phyloP scores from a whole-genome alignment of 2,888 invertebrate species.

The Chymomyza amoena region DNA sequence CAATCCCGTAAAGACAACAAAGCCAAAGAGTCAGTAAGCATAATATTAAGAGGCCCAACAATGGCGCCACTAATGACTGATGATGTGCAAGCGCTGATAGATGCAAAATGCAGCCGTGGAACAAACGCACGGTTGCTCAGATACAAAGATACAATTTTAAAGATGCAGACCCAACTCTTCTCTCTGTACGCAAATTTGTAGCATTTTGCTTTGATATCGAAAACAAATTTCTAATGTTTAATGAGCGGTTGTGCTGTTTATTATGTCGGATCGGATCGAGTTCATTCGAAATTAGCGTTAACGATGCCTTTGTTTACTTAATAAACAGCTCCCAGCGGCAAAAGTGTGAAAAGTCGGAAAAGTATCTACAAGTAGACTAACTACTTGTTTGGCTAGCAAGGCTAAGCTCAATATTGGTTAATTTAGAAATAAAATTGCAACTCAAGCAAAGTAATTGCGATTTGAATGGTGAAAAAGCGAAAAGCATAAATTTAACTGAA shows the following conservation, averaged over 20 bases:
- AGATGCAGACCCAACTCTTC: conserved; percentile 10
- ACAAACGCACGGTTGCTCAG: not conserved
- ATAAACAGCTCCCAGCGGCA: conserved; percentile 45
- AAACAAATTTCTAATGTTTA: not conserved
- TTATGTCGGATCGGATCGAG: conserved; percentile 17
- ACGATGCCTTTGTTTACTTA: conserved; percentile 50
- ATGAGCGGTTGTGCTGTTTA: conserved; percentile 6
- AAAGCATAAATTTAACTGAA: conserved; percentile 74
- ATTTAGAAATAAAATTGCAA: conserved; percentile 64
- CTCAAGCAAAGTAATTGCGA: conserved; percentile 73
- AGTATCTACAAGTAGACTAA: not conserved
- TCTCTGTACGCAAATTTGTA: conserved; percentile 37
- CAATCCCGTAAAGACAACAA: conserved; percentile 29
- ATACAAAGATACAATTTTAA: conserved; percentile 5
- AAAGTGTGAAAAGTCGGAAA: not conserved
- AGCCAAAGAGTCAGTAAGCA: not conserved
- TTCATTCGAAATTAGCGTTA: conserved; percentile 33
- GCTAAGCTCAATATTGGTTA: not conserved
- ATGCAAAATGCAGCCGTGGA: conserved; percentile 40
- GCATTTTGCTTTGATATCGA: conserved; percentile 14
- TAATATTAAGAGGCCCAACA: conserved; percentile 35
- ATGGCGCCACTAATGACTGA: conserved; percentile 74
- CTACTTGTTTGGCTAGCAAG: not conserved
- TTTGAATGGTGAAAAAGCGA: conserved; percentile 71
- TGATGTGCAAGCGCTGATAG: conserved; percentile 72